Base-by-base conservation (phyloP, 2,888 invertebrate genomes). In the Chloromyia formosa region DNA sequence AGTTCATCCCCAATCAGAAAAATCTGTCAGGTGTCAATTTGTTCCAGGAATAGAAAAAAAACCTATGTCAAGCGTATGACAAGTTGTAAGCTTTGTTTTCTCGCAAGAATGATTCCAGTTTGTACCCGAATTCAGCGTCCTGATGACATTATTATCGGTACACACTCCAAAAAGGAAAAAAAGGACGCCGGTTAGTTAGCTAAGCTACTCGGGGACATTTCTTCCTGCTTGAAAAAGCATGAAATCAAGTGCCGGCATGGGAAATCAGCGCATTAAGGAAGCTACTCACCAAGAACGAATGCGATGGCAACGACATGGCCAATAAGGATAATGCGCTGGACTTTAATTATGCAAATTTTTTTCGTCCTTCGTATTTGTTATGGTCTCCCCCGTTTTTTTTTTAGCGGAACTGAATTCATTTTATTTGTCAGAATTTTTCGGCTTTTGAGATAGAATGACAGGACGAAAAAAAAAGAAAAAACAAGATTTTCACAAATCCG, bases 291-390 rank as follows among this genome's bases (percentile, higher is more conserved):
- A 49, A 66, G 49, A 66, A 66, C 66, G 66, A 49, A 66, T 66
- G 16, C 66, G 66, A 66, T 49, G 40, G 20, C 56, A 58, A 68
- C 68, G 71, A 73, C 60, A 53, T 49, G 68, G 68, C 73, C 75
- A 75, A 75, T 75, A 73, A 75, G 75, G 54, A 75, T 75, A 75
- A 75, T 73, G 73, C 68, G 73, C 73, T 68, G 62, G 58, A 54
- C 73, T 68, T 75, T 75, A 75, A 75, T 75, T 75, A 75, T 75
- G 75, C 68, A 75, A 75, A 75, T 75, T 75, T 75, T 61, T 27
- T 49, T 66, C 49, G 45, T 22, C 23, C 5, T 22, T 20, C n/a
- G 22, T 62, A 40, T 62, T 42, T 62, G 69, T 69, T 69, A 54
- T 69, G 40, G 66, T 20, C 49, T 69, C 12, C 7, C 7, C 27